A percentile compares a stretch with the other conserved stretches of the same genome.
These are phyloP conservation scores for Whitmania pigra DNA, from an alignment of 1,140 invertebrate species.

Conservation along the genomic window DNA sequence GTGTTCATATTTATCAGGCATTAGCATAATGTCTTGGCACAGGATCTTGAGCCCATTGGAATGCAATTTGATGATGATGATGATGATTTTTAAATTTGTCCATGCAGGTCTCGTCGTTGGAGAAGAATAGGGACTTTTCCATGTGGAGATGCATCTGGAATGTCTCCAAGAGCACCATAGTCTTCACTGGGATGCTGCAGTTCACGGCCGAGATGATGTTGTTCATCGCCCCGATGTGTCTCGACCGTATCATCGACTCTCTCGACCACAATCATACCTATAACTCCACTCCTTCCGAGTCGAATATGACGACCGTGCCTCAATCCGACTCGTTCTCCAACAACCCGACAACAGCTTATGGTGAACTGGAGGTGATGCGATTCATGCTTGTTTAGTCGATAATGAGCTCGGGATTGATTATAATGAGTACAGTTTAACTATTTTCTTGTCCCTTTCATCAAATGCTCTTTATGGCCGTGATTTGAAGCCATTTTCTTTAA, in stretches of 20 bases:
- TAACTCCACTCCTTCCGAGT: not conserved
- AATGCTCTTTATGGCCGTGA: no score
- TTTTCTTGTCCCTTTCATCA: no score
- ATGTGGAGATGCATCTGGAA: slow-evolving; percentile 43
- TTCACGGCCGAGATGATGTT: slow-evolving; percentile 55
- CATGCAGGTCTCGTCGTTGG: slow-evolving; percentile 60
- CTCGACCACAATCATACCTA: not conserved
- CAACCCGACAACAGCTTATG: not conserved
- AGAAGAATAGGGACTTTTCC: slow-evolving; percentile 71
- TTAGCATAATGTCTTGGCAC: no score
- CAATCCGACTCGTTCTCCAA: not conserved
- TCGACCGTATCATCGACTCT: slow-evolving; percentile 3
- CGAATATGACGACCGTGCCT: not conserved
- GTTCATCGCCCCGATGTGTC: not conserved
- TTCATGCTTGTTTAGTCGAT: not conserved
- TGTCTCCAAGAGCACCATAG: not conserved
- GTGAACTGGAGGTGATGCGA: not conserved
- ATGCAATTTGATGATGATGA: no score
- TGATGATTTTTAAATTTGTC: not conserved
- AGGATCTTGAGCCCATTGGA: no score
- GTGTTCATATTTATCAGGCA: not conserved
- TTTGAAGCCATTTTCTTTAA: no score
- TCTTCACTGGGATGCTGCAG: slow-evolving; percentile 1
- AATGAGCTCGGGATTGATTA: not conserved
- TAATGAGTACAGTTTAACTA: not conserved